Evolutionary conservation across 2,797 vertebrate species (phyloP).

Genomic region (Tiaroga cobitis): DNA sequence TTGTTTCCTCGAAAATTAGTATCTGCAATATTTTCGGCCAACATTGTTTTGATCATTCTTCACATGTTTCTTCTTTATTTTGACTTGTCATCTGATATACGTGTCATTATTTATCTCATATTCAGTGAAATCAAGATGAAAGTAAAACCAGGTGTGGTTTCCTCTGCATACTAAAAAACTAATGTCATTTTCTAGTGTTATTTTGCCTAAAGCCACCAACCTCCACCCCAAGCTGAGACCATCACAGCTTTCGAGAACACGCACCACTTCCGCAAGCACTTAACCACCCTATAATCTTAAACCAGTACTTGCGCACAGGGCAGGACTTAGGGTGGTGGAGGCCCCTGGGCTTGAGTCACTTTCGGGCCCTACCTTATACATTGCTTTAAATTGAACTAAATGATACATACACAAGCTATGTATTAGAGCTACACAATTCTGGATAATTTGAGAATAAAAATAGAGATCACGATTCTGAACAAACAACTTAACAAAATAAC

Average conservation of each 20-base stretch:
- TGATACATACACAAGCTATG: too few species aligned
- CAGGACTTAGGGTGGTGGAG: too few species aligned
- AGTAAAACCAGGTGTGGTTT: constrained; percentile 21
- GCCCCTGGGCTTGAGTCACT: too few species aligned
- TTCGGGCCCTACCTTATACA: too few species aligned
- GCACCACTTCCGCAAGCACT: neutral
- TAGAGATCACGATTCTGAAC: too few species aligned
- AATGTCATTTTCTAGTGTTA: neutral
- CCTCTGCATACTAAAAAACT: neutral
- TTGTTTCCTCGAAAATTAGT: constrained; percentile 9
- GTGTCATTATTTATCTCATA: neutral
- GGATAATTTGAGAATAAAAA: too few species aligned
- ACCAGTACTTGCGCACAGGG: neutral
- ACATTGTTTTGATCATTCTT: neutral
- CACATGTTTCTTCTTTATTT: constrained; percentile 16
- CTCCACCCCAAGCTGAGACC: neutral
- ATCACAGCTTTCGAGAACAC: neutral
- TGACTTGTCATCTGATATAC: constrained; percentile 12
- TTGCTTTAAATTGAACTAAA: too few species aligned
- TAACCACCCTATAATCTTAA: neutral
- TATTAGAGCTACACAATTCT: too few species aligned
- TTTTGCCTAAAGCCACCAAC: neutral
- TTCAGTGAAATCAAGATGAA: constrained; percentile 6
- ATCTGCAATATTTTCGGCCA: neutral
- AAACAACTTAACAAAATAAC: too few species aligned